Base-by-base conservation (phyloP, 2,888 invertebrate genomes). In the Xanthia icteritia region DNA sequence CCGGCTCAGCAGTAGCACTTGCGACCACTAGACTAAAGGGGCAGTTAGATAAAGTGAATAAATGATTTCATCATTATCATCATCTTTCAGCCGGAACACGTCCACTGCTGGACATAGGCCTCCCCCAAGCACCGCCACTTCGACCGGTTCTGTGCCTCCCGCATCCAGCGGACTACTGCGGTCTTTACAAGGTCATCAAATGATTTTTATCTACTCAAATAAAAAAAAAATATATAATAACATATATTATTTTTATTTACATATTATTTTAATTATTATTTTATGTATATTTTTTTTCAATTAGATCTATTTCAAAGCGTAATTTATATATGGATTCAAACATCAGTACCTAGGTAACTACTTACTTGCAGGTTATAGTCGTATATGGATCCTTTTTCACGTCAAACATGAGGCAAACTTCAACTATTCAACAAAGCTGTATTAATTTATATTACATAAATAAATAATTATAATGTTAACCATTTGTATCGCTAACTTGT, bases 401-500 rank as follows among this genome's bases (percentile, higher is more conserved):
- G 2, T n/a, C 8, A 13, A 67, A 13, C 61, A 63, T 61, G 63
- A 65, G 13, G 1, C 9, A 20, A 78, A 78, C 51, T 66, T 79
- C 58, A 66, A 60, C 27, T 27, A 5, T 36, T 42, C 31, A n/a
- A 58, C 61, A 36, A 63, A 56, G 11, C 17, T 17, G 27, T 73
- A 65, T 67, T 56, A 6, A 69, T 42, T 39, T 31, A 27, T 66
- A 54, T 42, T 31, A 31, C 3, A 51, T 56, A 36, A 48, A n/a
- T n/a, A n/a, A n/a, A n/a, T n/a, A n/a, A 23, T 66, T 54, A 39
- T 54, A 61, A 63, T 66, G 20, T 45, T 36, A 61, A 56, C 45
- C n/a, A 61, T 64, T 73, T 66, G 56, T 65, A 61, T 36, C 66
- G 13, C 27, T 42, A 69, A 70, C 61, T 81, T 54, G 48, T 66